phyloP scores from a whole-genome alignment of 2,113 vertebrate species.

The Tyrannus savana region DNA sequence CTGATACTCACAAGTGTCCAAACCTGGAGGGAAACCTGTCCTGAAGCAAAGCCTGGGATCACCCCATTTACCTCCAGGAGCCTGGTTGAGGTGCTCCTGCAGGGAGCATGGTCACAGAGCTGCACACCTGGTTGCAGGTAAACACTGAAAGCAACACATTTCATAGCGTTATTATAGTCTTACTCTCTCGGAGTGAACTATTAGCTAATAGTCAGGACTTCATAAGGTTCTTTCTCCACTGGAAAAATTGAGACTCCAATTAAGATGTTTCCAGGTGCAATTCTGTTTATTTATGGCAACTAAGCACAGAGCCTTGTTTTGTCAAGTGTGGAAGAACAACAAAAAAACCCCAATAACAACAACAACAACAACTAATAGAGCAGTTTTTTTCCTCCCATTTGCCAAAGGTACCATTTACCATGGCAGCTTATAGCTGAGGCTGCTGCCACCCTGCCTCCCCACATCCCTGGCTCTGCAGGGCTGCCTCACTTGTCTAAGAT shows the following conservation, averaged over 20 bases:
- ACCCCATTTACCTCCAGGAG: neutral
- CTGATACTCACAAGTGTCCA: neutral
- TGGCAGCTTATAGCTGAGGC: neutral
- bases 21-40: neutral
- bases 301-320: neutral
- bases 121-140: neutral
- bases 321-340: neutral
- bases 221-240: neutral
- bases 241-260: neutral
- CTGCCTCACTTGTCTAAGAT: neutral
- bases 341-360: neutral
- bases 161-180: neutral
- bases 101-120: neutral
- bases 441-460: neutral
- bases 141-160: neutral
- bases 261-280: neutral
- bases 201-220: neutral
- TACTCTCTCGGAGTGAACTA: neutral
- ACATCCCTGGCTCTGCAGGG: rapidly evolving
- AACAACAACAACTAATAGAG: neutral
- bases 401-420: neutral
- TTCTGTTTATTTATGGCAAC: neutral
- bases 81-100: neutral
- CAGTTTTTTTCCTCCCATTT: neutral
- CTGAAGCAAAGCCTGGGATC: neutral